These are phyloP conservation scores for Actinemys pallida DNA, from an alignment of 2,113 vertebrate genomes.

Conservation along the genomic window DNA sequence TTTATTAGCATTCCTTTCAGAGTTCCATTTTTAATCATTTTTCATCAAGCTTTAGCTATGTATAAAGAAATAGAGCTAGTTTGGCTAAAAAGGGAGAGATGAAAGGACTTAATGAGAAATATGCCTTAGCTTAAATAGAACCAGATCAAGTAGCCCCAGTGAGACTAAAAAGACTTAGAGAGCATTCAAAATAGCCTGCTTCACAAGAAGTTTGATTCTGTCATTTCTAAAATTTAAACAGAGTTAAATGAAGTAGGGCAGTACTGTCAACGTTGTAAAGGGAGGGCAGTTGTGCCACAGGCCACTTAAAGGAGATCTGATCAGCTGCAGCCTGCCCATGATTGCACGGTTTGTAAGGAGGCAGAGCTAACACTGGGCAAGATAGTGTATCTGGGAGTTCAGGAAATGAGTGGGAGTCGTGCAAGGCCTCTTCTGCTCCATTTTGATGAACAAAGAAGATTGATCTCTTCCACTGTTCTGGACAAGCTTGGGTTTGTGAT, in stretches of 20 bases:
- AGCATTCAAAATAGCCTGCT: neutral
- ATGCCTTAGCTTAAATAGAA: neutral
- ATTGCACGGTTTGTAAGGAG: neutral
- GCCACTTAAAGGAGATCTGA: neutral
- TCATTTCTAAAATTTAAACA: slow-evolving; percentile 12
- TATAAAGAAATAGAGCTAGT: slow-evolving; percentile 27
- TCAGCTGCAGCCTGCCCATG: neutral
- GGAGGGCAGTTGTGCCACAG: neutral
- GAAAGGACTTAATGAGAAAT: slow-evolving; percentile 13
- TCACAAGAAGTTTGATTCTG: slow-evolving; percentile 13
- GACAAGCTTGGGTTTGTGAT: accelerated
- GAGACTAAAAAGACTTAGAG: neutral
- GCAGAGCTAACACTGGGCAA: accelerated
- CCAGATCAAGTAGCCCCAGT: slow-evolving; percentile 1
- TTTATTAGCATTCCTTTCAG: slow-evolving; percentile 62
- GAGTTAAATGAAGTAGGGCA: neutral
- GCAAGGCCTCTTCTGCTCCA: neutral
- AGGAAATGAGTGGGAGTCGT: accelerated
- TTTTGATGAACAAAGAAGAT: neutral
- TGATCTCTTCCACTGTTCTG: neutral
- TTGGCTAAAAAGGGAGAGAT: slow-evolving; percentile 1
- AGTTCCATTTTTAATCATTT: slow-evolving; percentile 36
- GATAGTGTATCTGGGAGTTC: neutral
- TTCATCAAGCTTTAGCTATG: slow-evolving; percentile 17
- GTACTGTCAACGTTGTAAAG: neutral